A percentile compares a stretch with the other conserved stretches of the same genome.
phyloP scores from a whole-genome alignment of 2,888 invertebrate species.

The Eumerus sabulonum region DNA sequence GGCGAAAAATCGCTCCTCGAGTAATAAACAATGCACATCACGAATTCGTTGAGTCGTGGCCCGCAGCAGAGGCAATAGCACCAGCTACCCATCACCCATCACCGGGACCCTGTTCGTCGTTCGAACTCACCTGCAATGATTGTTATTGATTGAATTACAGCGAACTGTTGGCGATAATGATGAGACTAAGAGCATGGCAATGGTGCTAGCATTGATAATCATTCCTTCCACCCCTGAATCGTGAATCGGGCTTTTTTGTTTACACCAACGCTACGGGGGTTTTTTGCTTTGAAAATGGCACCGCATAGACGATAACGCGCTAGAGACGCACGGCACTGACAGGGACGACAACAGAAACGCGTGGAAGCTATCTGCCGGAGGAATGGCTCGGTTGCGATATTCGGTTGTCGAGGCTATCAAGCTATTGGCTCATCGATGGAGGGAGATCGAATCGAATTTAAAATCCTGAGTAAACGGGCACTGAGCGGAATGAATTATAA shows the following conservation, averaged over 20 bases:
- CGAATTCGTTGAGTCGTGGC: slow-evolving; percentile 42
- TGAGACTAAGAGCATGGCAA: slow-evolving; percentile 13
- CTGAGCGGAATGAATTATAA: slow-evolving; percentile 55
- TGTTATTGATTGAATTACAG: slow-evolving; percentile 67
- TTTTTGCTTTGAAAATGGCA: slow-evolving; percentile 29
- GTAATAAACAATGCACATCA: slow-evolving; percentile 62
- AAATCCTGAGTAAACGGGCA: slow-evolving; percentile 32
- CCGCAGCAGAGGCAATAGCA: slow-evolving; percentile 3
- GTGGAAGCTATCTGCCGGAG: slow-evolving; percentile 2
- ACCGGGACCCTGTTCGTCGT: slow-evolving; percentile 10
- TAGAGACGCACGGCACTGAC: slow-evolving; percentile 7
- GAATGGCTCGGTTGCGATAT: too few species aligned
- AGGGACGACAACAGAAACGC: neutral
- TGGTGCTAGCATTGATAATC: slow-evolving; percentile 41
- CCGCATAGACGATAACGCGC: slow-evolving; percentile 7
- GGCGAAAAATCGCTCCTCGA: slow-evolving; percentile 35
- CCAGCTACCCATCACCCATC: slow-evolving; percentile 4
- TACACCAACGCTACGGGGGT: slow-evolving; percentile 29
- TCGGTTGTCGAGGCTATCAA: too few species aligned
- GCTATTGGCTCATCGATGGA: neutral
- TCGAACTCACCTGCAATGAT: slow-evolving; percentile 53
- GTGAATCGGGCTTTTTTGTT: neutral
- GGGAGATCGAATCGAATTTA: slow-evolving; percentile 57
- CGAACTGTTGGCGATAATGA: slow-evolving; percentile 28
- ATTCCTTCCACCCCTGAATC: slow-evolving; percentile 11